Percentiles rank a stretch among this genome's conserved stretches.
phyloP scores from a whole-genome alignment of 2,888 invertebrate genomes.

The Notocelia uddmanniana region DNA sequence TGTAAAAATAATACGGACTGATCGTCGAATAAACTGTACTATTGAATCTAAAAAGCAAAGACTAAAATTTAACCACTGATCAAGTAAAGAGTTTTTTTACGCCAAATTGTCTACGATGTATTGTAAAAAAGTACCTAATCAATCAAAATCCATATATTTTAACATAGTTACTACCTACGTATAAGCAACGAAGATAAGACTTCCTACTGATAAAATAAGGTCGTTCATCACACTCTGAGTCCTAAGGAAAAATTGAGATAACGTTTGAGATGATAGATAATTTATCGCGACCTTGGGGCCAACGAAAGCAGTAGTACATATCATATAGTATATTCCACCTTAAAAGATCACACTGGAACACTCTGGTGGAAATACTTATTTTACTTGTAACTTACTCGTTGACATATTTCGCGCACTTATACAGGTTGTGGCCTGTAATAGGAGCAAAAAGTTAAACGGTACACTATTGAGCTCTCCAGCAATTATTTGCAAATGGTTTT shows the following conservation, averaged over 20 bases:
- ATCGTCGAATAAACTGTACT: too few species aligned
- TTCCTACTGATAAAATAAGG: constrained; percentile 42
- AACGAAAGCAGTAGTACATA: constrained; percentile 16
- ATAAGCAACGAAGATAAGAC: constrained; percentile 3
- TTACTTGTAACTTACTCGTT: constrained; percentile 11
- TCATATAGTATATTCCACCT: constrained; percentile 13
- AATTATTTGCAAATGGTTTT: too few species aligned
- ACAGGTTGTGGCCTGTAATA: too few species aligned
- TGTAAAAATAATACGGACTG: too few species aligned
- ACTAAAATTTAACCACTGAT: neutral
- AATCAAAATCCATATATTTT: constrained; percentile 11
- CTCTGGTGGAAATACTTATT: constrained; percentile 16
- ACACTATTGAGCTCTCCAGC: too few species aligned
- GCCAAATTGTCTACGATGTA: neutral
- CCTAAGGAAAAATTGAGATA: constrained; percentile 59
- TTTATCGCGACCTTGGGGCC: constrained; percentile 62
- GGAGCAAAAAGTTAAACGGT: too few species aligned
- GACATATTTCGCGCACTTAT: neutral
- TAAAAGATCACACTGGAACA: constrained; percentile 19
- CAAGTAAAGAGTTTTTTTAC: constrained; percentile 16
- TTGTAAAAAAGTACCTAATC: constrained; percentile 15
- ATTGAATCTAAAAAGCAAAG: neutral
- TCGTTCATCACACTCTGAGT: constrained; percentile 49
- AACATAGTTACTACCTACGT: constrained; percentile 9
- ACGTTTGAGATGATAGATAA: constrained; percentile 69